A percentile compares a stretch with the other conserved stretches of the same genome.
Evolutionary conservation across 2,113 vertebrate species (phyloP).

Genomic region (Sceloporus tristichus): DNA sequence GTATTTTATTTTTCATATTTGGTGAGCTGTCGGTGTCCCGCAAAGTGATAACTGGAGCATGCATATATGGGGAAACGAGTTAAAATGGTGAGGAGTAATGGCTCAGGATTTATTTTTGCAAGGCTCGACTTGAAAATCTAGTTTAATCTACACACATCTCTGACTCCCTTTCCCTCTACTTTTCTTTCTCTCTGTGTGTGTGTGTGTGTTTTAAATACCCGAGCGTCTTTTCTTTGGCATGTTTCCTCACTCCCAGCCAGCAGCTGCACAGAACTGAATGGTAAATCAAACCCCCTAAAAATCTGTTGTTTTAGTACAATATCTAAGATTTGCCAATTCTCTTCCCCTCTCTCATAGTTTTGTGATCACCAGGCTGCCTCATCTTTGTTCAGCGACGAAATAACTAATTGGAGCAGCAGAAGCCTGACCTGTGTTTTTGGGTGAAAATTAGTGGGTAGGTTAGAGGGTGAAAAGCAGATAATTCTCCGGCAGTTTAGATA

Average conservation of each 20-base stretch:
- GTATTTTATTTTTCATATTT: not conserved
- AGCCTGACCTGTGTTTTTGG: constrained; percentile 59
- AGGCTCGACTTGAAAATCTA: constrained; percentile 38
- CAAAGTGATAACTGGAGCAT: not conserved
- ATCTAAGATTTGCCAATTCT: constrained; percentile 83
- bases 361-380: constrained; percentile 70
- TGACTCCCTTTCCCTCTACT: constrained; percentile 32
- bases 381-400: constrained; percentile 64
- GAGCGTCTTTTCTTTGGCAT: constrained; percentile 77
- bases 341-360: constrained; percentile 68
- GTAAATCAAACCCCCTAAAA: constrained; percentile 88
- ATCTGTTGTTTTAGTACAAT: constrained; percentile 88
- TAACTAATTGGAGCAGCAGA: constrained; percentile 73
- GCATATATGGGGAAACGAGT: not conserved
- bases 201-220: constrained; percentile 55
- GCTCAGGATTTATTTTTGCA: not conserved
- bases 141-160: constrained; percentile 73
- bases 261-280: constrained; percentile 86
- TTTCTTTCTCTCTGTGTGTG: constrained; percentile 13
- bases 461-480: constrained; percentile 64
- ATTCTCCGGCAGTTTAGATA: constrained; percentile 70
- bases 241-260: constrained; percentile 79
- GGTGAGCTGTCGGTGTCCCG: not conserved
- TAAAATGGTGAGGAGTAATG: not conserved
- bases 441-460: constrained; percentile 56